Evolutionary conservation across 2,888 invertebrate species (phyloP).

Genomic region (Perizoma flavofasciatum): DNA sequence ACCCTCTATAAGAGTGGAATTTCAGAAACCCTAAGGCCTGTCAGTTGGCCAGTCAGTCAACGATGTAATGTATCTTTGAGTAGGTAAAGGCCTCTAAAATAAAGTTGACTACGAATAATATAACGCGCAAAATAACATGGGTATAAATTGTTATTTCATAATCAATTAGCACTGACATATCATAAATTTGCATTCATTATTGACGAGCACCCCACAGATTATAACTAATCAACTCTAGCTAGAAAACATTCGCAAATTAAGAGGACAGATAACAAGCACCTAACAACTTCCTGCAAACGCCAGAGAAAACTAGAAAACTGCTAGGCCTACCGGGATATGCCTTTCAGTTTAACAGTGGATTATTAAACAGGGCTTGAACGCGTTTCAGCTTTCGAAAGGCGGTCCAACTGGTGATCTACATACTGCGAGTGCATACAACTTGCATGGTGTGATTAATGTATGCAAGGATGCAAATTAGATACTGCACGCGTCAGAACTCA

Average conservation of each 20-base stretch:
- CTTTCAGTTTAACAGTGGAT: conserved; percentile 66
- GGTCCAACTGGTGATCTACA: conserved; percentile 58
- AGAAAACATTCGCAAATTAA: conserved; percentile 27
- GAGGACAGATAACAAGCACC: conserved; percentile 51
- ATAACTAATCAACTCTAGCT: conserved; percentile 3
- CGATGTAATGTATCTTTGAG: no score
- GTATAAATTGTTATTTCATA: no score
- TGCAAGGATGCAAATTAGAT: conserved; percentile 76
- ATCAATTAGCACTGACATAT: conserved; percentile 1
- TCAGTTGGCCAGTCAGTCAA: no score
- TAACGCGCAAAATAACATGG: no score
- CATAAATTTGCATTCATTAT: conserved; percentile 8
- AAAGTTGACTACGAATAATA: no score
- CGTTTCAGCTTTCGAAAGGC: conserved; percentile 66
- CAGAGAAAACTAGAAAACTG: conserved; percentile 64
- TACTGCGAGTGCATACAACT: conserved; percentile 47
- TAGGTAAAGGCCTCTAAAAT: no score
- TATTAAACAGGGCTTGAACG: conserved; percentile 61
- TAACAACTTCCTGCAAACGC: conserved; percentile 31
- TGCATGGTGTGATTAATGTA: conserved; percentile 60
- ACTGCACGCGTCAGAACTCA: conserved; percentile 59
- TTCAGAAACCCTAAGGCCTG: no score
- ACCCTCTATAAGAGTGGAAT: no score
- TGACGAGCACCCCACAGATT: conserved; percentile 10
- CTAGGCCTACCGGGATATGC: conserved; percentile 55